Percentiles rank a stretch among this genome's conserved stretches.
These are phyloP conservation scores for Circaetus gallicus DNA, from an alignment of 2,113 vertebrate genomes.

Conservation along the genomic window DNA sequence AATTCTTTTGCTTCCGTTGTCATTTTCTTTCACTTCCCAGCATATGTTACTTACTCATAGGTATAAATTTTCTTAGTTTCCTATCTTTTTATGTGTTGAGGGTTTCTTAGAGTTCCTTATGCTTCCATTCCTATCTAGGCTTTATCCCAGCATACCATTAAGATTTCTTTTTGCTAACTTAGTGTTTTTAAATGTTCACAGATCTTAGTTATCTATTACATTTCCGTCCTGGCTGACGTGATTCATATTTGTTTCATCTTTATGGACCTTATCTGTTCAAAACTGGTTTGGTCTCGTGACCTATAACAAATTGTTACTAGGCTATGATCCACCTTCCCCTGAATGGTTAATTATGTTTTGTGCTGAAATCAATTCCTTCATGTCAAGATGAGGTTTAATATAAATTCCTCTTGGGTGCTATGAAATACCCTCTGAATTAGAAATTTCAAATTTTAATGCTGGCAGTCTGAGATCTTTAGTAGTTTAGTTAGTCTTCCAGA, in stretches of 20 bases:
- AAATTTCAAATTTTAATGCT: constrained; percentile 3
- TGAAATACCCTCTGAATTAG: background rate
- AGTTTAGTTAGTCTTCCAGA: background rate
- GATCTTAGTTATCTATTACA: background rate
- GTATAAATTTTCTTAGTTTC: background rate
- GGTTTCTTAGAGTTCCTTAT: background rate
- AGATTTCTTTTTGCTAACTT: background rate
- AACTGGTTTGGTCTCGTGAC: background rate
- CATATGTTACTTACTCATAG: background rate
- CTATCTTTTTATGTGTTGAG: background rate
- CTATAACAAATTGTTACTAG: background rate
- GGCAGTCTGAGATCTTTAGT: background rate
- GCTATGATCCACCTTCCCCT: background rate
- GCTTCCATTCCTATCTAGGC: background rate
- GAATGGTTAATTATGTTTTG: background rate
- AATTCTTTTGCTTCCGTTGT: background rate
- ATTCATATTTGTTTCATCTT: background rate
- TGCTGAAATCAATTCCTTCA: background rate
- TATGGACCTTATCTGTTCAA: background rate
- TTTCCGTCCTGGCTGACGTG: background rate
- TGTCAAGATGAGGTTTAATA: background rate
- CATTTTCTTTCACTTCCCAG: background rate
- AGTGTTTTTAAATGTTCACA: background rate
- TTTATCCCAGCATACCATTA: background rate
- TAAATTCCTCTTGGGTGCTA: background rate